phyloP scores from a whole-genome alignment of 2,888 invertebrate species.

The Scaptomyza caliginosa region DNA sequence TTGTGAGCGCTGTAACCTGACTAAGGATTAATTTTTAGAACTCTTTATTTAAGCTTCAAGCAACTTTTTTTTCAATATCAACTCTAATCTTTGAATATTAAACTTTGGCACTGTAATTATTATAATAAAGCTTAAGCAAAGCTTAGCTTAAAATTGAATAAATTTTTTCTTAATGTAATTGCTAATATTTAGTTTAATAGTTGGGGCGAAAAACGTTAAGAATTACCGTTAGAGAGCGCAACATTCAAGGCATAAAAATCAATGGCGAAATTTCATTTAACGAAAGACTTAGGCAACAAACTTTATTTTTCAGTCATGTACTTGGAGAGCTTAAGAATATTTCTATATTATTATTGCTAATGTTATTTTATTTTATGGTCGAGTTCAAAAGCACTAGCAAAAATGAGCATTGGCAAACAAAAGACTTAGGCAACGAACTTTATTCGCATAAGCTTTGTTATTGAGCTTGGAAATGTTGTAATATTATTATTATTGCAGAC shows the following conservation, averaged over 20 bases:
- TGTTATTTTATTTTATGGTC: not conserved
- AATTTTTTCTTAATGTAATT: not conserved
- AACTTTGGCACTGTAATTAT: too few relatives aligned
- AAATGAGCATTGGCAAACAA: slow-evolving; percentile 3
- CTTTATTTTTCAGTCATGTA: not conserved
- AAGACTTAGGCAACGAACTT: slow-evolving; percentile 25
- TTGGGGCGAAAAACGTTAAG: not conserved
- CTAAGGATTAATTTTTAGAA: too few relatives aligned
- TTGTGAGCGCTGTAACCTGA: too few relatives aligned
- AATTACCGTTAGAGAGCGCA: not conserved
- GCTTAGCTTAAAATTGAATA: too few relatives aligned
- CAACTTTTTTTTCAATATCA: too few relatives aligned
- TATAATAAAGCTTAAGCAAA: too few relatives aligned
- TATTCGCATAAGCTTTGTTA: not conserved
- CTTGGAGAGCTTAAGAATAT: not conserved
- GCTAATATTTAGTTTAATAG: not conserved
- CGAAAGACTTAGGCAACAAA: slow-evolving; percentile 6
- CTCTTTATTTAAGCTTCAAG: too few relatives aligned
- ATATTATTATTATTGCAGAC: not conserved
- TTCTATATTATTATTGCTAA: not conserved
- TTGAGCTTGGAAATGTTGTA: not conserved
- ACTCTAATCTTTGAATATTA: too few relatives aligned
- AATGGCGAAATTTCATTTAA: not conserved
- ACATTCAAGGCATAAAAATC: not conserved
- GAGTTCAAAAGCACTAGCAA: not conserved